Evolutionary conservation across 2,113 vertebrate genomes (phyloP).

Genomic region (Ancistrus triradiatus): DNA sequence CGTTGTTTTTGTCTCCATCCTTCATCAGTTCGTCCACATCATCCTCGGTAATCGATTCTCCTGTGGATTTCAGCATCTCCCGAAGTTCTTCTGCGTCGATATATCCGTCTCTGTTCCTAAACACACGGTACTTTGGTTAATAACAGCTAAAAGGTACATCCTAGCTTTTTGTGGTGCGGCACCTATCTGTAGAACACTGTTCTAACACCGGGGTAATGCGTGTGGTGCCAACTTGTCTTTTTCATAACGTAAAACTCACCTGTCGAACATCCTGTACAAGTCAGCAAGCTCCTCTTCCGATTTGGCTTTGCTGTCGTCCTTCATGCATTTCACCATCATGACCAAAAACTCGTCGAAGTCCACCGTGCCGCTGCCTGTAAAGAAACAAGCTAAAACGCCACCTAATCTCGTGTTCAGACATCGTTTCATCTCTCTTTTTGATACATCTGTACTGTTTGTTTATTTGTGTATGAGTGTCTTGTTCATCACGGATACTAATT

Average conservation of each 20-base stretch:
- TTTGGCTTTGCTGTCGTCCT: conserved; percentile 78
- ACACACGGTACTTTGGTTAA: not conserved
- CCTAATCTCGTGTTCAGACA: too few species aligned
- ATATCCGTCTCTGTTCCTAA: conserved; percentile 72
- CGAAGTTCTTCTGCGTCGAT: conserved; percentile 74
- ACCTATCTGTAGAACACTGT: too few species aligned
- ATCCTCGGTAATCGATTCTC: conserved; percentile 73
- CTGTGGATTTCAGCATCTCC: conserved; percentile 69
- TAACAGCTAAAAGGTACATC: too few species aligned
- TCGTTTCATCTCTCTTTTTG: too few species aligned
- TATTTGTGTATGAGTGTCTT: too few species aligned
- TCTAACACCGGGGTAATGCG: too few species aligned
- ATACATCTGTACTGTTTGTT: too few species aligned
- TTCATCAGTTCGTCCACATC: conserved; percentile 76
- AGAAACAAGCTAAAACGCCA: too few species aligned
- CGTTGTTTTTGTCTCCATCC: conserved; percentile 76
- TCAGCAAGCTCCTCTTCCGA: conserved; percentile 75
- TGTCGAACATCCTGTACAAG: conserved; percentile 78
- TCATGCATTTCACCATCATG: conserved; percentile 80
- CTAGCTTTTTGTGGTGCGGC: too few species aligned
- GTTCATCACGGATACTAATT: too few species aligned
- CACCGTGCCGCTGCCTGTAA: conserved; percentile 71
- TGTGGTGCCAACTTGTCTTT: too few species aligned
- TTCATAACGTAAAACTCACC: conserved; percentile 49
- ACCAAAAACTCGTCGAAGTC: conserved; percentile 78